These are phyloP conservation scores for Poecilobothrus nobilitatus DNA, from an alignment of 2,888 invertebrate genomes.

Conservation along the genomic window DNA sequence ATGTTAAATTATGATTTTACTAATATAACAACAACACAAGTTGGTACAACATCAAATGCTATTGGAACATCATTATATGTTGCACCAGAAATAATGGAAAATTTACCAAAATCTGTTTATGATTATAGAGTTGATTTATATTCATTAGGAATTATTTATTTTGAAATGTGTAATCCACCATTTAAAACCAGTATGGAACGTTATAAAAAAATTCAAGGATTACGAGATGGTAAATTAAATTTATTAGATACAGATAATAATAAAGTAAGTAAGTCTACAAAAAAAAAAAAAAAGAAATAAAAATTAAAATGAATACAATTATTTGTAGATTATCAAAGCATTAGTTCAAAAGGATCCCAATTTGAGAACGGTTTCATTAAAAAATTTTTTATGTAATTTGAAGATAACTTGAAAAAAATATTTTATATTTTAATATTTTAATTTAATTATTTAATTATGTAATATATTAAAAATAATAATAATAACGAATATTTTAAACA, in stretches of 20 bases:
- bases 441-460: no score
- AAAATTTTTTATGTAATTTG: no score
- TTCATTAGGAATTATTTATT: conserved; percentile 83
- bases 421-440: no score
- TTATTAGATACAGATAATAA: conserved; percentile 47
- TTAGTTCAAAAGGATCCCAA: conserved; percentile 77
- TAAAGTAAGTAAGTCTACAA: conserved; percentile 22
- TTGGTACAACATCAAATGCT: conserved; percentile 39
- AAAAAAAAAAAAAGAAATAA: no score
- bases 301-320: neutral
- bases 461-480: no score
- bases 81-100: conserved; percentile 79
- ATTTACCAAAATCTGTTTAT: conserved; percentile 62
- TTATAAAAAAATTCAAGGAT: conserved; percentile 61
- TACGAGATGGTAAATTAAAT: conserved; percentile 59
- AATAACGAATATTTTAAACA: no score
- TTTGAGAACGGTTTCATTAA: conserved; percentile 65
- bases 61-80: conserved; percentile 93
- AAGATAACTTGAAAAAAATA: no score
- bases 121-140: conserved; percentile 87
- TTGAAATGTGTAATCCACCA: conserved; percentile 91
- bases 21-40: conserved; percentile 38
- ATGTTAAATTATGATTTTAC: conserved; percentile 49
- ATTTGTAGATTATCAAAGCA: conserved; percentile 54
- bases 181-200: conserved; percentile 85